Conservation (phyloP, 2,888 invertebrate genomes). For the Drosophila maculinotata region DNA sequence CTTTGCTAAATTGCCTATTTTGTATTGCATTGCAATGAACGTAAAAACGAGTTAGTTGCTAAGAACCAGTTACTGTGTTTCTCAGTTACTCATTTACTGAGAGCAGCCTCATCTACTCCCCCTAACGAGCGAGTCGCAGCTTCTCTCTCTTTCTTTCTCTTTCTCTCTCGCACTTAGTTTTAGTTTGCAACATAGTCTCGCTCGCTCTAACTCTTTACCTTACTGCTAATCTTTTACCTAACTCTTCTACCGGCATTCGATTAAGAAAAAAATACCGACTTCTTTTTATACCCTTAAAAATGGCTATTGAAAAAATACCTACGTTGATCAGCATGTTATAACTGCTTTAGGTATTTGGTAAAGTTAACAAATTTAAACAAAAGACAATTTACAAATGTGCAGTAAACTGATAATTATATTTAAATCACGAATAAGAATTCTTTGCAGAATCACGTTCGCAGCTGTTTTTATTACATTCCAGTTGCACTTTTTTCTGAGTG, state of each 20-base stretch:
- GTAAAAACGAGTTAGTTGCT: conserved; percentile 70
- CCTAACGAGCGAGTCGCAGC: conserved; percentile 45
- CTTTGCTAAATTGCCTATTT: conserved; percentile 18
- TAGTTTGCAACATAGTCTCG: conserved; percentile 10
- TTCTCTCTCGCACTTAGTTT: conserved; percentile 6
- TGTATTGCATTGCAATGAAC: conserved; percentile 41
- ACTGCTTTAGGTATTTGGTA: no score
- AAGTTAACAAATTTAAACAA: no score
- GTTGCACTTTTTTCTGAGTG: not conserved
- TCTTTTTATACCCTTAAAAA: conserved; percentile 11
- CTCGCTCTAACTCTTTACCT: not conserved
- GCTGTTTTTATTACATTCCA: conserved; percentile 8
- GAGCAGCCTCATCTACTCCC: conserved; percentile 16
- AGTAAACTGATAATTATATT: not conserved
- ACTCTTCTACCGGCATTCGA: conserved; percentile 21
- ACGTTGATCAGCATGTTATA: no score
- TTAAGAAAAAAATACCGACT: not conserved
- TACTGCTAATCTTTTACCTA: not conserved
- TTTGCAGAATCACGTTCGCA: conserved; percentile 14
- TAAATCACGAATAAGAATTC: not conserved
- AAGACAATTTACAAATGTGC: no score
- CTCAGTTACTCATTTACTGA: conserved; percentile 16
- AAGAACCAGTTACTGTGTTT: conserved; percentile 62
- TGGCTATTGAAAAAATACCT: no score
- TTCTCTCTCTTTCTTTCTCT: conserved; percentile 19